Conservation (phyloP, 2,888 invertebrate species). For the Lycia hirtaria region DNA sequence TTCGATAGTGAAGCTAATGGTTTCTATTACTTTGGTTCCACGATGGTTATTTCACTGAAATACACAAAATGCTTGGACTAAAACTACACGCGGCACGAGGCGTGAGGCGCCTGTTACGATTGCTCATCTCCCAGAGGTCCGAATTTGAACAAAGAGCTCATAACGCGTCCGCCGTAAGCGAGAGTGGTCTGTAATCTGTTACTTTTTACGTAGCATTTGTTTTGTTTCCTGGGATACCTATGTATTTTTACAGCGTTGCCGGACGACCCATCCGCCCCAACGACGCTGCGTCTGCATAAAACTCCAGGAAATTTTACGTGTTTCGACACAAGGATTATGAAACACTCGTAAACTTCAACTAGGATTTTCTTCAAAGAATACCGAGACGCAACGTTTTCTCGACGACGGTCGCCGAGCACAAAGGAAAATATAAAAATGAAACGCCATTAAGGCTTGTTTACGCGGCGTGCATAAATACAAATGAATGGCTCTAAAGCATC, state of each 20-base stretch:
- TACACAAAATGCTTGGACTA: slow-evolving; percentile 26
- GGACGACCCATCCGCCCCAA: slow-evolving; percentile 63
- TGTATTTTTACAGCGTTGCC: slow-evolving; percentile 66
- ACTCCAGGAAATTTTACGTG: slow-evolving; percentile 73
- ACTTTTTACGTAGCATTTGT: slow-evolving; percentile 69
- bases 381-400: slow-evolving; percentile 49
- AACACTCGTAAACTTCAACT: slow-evolving; percentile 71
- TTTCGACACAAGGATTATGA: slow-evolving; percentile 73
- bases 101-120: slow-evolving; percentile 30
- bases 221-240: slow-evolving; percentile 63
- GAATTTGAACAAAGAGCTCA: slow-evolving; percentile 49
- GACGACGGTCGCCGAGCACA: slow-evolving; percentile 42
- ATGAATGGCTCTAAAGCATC: slow-evolving; percentile 71
- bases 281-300: slow-evolving; percentile 73
- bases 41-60: not conserved
- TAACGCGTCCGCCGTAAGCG: slow-evolving; percentile 64
- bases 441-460: slow-evolving; percentile 65
- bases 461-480: slow-evolving; percentile 70
- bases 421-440: slow-evolving; percentile 59
- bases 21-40: no score
- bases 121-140: slow-evolving; percentile 48
- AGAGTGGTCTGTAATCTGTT: slow-evolving; percentile 66
- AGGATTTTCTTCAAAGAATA: slow-evolving; percentile 59
- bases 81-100: slow-evolving; percentile 24
- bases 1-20: no score